phyloP scores from a whole-genome alignment of 2,888 invertebrate genomes.

The Diarsia brunnea region DNA sequence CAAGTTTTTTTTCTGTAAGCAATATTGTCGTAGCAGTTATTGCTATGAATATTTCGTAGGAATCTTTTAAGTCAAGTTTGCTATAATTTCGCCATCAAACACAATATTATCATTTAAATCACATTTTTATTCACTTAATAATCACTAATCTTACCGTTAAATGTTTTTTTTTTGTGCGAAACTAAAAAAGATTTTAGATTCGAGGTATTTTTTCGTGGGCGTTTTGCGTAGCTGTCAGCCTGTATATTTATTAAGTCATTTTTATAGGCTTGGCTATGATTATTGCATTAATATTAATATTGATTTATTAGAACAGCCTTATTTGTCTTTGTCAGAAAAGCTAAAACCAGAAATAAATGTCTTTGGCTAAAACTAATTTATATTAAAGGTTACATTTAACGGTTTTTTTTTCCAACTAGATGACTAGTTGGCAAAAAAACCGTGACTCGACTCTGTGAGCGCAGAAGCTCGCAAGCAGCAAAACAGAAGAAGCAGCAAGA shows the following conservation, averaged over 20 bases:
- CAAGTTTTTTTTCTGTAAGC: background rate
- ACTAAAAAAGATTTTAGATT: background rate
- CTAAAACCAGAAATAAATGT: background rate
- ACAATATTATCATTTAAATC: background rate
- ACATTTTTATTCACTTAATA: background rate
- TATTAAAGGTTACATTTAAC: background rate
- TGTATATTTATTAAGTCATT: background rate
- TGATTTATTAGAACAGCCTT: background rate
- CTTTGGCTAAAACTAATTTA: background rate
- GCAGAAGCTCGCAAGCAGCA: too few species aligned
- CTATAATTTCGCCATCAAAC: background rate
- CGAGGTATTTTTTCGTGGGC: background rate
- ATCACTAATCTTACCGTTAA: too few species aligned
- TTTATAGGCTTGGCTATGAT: background rate
- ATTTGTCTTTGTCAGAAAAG: background rate
- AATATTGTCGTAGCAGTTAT: background rate
- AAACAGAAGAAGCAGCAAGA: too few species aligned
- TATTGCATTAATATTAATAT: background rate
- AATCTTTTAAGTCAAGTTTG: too few species aligned
- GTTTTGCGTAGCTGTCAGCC: background rate
- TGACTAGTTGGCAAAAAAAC: too few species aligned
- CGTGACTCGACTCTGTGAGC: too few species aligned
- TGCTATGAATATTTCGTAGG: background rate
- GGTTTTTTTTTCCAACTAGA: too few species aligned
- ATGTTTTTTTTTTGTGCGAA: background rate